Evolutionary conservation across 2,113 vertebrate species (phyloP).

Genomic region (Muscicapa adusta): DNA sequence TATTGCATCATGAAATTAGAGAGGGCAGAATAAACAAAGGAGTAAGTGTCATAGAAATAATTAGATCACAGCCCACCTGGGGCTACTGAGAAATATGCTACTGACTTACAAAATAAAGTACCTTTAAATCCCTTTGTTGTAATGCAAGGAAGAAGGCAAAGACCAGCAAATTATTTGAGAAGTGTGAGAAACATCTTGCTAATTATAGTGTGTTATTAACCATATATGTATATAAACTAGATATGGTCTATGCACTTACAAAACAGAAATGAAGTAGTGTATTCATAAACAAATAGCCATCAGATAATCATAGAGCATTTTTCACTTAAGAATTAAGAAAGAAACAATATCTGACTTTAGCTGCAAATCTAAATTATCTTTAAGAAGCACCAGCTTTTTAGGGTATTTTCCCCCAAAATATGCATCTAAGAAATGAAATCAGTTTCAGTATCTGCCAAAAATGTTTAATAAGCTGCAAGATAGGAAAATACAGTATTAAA

Average conservation of each 20-base stretch:
- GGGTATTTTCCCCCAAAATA: neutral
- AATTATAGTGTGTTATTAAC: neutral
- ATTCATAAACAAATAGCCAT: neutral
- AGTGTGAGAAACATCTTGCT: neutral
- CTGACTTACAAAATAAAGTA: neutral
- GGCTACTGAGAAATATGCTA: neutral
- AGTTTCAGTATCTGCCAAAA: constrained; percentile 56
- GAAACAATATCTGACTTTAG: neutral
- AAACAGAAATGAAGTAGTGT: neutral
- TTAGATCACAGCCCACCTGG: neutral
- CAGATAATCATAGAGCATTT: neutral
- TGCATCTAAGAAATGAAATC: constrained; percentile 48
- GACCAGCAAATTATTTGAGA: neutral
- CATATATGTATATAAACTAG: neutral
- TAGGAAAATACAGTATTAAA: constrained; percentile 64
- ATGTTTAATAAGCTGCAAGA: constrained; percentile 67
- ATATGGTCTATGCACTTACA: neutral
- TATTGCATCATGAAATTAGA: neutral
- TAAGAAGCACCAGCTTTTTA: neutral
- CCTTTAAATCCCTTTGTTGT: neutral
- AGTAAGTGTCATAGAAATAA: neutral
- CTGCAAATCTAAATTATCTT: neutral
- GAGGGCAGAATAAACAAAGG: neutral
- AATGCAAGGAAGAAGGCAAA: neutral
- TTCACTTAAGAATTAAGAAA: neutral